Conservation (phyloP, 2,888 invertebrate genomes). For the Cryptocephalus primarius region DNA sequence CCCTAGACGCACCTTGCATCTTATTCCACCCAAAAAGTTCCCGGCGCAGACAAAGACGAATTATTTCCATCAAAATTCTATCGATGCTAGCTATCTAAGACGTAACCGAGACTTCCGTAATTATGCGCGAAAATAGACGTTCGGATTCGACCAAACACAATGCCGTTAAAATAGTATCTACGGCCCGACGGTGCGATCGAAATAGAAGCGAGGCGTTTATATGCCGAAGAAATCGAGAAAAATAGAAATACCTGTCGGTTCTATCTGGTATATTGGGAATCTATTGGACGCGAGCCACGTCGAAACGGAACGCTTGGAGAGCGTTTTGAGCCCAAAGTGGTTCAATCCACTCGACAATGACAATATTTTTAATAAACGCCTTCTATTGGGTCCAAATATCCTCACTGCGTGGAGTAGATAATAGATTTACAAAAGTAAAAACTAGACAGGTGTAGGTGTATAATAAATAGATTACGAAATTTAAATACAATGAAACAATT, state of each 20-base stretch:
- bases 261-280: not conserved
- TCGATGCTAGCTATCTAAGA: not conserved
- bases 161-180: conserved; percentile 1
- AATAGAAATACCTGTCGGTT: conserved; percentile 1
- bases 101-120: not conserved
- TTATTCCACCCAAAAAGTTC: not conserved
- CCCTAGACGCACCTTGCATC: not conserved
- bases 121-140: not conserved
- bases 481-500: no score
- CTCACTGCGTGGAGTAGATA: no score
- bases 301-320: no score
- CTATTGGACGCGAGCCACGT: not conserved
- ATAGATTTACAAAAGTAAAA: no score
- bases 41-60: not conserved
- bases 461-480: no score
- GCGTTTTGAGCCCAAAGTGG: no score
- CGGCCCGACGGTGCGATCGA: not conserved
- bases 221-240: conserved; percentile 1
- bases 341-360: no score
- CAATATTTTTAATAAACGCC: no score
- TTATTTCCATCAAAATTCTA: not conserved
- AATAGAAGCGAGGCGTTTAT: conserved; percentile 1
- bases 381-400: no score
- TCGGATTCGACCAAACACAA: conserved; percentile 1
- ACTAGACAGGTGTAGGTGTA: no score